Evolutionary conservation across 2,797 vertebrate genomes (phyloP).

Genomic region (Buceros bicornis): DNA sequence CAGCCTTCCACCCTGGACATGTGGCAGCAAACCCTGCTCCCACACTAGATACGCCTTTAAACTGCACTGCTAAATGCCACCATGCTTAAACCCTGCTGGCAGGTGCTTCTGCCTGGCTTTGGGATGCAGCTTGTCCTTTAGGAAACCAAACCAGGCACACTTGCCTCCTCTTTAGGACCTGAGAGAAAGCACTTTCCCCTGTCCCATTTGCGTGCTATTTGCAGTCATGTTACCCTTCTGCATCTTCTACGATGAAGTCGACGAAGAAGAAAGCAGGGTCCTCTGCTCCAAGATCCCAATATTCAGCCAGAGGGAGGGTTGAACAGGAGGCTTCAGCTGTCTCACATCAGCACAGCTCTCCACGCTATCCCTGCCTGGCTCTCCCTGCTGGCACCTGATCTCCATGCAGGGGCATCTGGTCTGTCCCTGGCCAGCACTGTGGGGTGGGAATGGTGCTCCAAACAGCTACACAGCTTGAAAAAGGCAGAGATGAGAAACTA

Average conservation of each 20-base stretch:
- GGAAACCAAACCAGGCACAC: not conserved
- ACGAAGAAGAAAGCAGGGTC: not conserved
- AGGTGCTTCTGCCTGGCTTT: not conserved
- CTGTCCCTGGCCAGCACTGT: rapidly evolving
- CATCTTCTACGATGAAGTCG: not conserved
- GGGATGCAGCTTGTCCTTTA: not conserved
- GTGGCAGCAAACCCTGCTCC: not conserved
- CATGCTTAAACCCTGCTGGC: not conserved
- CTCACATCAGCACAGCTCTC: not conserved
- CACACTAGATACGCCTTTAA: not conserved
- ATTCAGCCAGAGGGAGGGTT: not conserved
- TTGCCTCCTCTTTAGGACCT: not conserved
- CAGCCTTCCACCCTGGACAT: not conserved
- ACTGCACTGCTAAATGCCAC: not conserved
- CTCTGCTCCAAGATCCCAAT: not conserved
- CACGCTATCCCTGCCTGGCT: not conserved
- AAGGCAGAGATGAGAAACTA: not conserved
- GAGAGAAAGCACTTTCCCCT: not conserved
- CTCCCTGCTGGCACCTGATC: not conserved
- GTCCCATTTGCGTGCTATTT: not conserved
- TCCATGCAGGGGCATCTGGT: not conserved
- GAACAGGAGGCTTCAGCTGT: not conserved
- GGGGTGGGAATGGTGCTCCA: not conserved
- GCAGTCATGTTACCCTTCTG: not conserved
- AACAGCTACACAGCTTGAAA: not conserved